Conservation (phyloP, 2,113 vertebrate species). For the zebrafish (Danio rerio) region GRCz12tu NC_133198.1:3161001-3161500, state of each 20-base stretch:
- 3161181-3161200: constrained; percentile 53
- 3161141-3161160: constrained; percentile 11
- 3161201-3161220: constrained; percentile 44
- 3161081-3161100: constrained; percentile 36
- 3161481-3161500: constrained; percentile 50
- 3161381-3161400: neutral
- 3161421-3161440: neutral
- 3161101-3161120: constrained; percentile 1
- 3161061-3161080: constrained; percentile 34
- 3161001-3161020: constrained; percentile 11
- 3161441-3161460: constrained; percentile 40
- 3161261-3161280: neutral
- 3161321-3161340: neutral
- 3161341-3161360: neutral
- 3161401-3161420: constrained; percentile 14
- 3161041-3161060: constrained; percentile 7
- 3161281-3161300: neutral
- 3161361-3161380: neutral
- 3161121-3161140: constrained; percentile 42
- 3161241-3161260: neutral
- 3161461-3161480: too few relatives aligned
- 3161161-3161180: constrained; percentile 36
- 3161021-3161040: constrained; percentile 43
- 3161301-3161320: neutral
- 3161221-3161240: constrained; percentile 18